phyloP scores from a whole-genome alignment of 2,888 invertebrate genomes.

The Drepanosiphum platanoidis region DNA sequence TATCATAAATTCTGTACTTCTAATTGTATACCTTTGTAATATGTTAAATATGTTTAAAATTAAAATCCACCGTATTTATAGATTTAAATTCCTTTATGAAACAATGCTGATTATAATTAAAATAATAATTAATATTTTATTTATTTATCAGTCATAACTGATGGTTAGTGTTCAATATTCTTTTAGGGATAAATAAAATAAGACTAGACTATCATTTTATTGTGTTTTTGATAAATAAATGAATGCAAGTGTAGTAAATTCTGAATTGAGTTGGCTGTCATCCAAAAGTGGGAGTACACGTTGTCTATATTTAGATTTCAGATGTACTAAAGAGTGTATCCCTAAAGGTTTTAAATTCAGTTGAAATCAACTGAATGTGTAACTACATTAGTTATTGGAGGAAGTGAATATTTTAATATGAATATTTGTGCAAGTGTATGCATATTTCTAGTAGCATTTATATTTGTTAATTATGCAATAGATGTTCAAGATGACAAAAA shows the following conservation, averaged over 20 bases:
- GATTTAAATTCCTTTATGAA: not conserved
- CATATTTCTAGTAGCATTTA: conserved; percentile 41
- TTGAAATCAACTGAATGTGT: not conserved
- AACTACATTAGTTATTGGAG: not conserved
- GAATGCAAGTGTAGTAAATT: conserved; percentile 20
- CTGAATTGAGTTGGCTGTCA: conserved; percentile 51
- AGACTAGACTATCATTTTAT: not conserved
- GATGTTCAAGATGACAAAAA: conserved; percentile 54
- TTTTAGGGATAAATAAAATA: too few relatives aligned
- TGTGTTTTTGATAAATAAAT: conserved; percentile 8
- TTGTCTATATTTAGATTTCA: conserved; percentile 51
- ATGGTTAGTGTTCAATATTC: too few relatives aligned
- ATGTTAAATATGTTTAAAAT: not conserved
- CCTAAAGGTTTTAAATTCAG: conserved; percentile 38
- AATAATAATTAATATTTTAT: not conserved
- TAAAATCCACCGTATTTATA: not conserved
- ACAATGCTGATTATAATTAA: not conserved
- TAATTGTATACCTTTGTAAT: not conserved
- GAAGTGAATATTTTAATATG: conserved; percentile 41
- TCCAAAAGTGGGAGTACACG: conserved; percentile 48
- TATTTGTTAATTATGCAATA: conserved; percentile 40
- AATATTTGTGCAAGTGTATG: conserved; percentile 41
- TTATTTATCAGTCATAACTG: too few relatives aligned
- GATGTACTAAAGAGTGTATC: conserved; percentile 27
- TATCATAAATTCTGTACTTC: not conserved